Percentiles rank a stretch among this genome's conserved stretches.
phyloP scores from a whole-genome alignment of 2,888 invertebrate species.

The Drosophila hamatofila region DNA sequence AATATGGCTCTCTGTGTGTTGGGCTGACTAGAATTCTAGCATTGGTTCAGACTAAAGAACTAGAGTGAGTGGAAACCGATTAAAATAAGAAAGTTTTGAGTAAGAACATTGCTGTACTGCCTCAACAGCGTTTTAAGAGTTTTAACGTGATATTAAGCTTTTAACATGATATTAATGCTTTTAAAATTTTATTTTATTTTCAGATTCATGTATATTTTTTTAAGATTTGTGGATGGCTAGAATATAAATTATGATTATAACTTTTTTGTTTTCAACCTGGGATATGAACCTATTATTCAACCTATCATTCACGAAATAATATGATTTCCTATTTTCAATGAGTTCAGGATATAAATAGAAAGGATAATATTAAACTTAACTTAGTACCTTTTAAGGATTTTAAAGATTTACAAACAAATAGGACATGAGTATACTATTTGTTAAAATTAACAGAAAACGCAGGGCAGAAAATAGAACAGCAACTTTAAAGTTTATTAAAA shows the following conservation, averaged over 20 bases:
- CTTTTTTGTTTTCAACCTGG: too few species aligned
- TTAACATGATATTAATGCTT: not conserved
- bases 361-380: too few species aligned
- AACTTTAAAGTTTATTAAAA: too few species aligned
- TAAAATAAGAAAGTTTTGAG: not conserved
- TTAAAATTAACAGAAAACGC: too few species aligned
- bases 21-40: conserved; percentile 29
- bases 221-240: not conserved
- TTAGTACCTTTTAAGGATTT: too few species aligned
- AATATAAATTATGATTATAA: not conserved
- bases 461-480: too few species aligned
- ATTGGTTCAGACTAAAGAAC: not conserved
- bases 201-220: not conserved
- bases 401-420: too few species aligned
- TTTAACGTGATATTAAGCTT: not conserved
- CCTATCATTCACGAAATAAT: too few species aligned
- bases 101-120: not conserved
- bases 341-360: too few species aligned
- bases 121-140: not conserved
- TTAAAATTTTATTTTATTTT: not conserved
- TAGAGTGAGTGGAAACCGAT: conserved; percentile 17
- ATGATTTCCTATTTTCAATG: too few species aligned
- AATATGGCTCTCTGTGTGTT: conserved; percentile 38
- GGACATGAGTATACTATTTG: too few species aligned
- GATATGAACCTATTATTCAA: too few species aligned